These are phyloP conservation scores for Netelia fuscicornis DNA, from an alignment of 2,888 invertebrate genomes.

Conservation along the genomic window DNA sequence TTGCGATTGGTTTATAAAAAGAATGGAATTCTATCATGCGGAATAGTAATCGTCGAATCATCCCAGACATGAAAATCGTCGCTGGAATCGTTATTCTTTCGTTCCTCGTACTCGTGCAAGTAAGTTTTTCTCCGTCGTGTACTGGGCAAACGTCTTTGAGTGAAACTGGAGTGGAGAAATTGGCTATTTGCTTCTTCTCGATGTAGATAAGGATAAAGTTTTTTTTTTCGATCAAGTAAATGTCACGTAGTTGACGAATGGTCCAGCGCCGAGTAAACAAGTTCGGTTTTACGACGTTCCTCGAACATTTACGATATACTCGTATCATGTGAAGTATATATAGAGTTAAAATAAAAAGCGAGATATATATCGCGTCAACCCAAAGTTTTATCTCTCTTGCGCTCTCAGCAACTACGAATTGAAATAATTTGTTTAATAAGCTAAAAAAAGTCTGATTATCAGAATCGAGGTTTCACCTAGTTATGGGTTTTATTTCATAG, in stretches of 20 bases:
- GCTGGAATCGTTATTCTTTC: background rate
- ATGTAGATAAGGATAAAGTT: background rate
- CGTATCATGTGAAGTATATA: too few species aligned
- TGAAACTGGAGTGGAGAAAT: background rate
- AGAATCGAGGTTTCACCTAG: too few species aligned
- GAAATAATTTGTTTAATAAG: slow-evolving; percentile 1
- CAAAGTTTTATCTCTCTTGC: too few species aligned
- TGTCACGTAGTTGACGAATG: background rate
- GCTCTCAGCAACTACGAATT: too few species aligned
- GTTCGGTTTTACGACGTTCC: background rate
- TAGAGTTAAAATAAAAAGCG: too few species aligned
- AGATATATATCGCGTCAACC: too few species aligned
- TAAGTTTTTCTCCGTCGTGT: slow-evolving; percentile 13
- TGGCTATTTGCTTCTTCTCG: background rate
- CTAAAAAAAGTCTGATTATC: too few species aligned
- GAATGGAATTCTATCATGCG: background rate
- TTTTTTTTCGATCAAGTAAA: slow-evolving; percentile 1
- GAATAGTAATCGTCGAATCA: background rate
- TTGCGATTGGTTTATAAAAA: slow-evolving; percentile 12
- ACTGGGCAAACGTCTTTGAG: background rate
- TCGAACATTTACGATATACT: too few species aligned
- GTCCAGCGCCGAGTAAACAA: background rate
- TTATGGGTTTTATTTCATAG: slow-evolving; percentile 3
- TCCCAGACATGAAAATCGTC: slow-evolving; percentile 11
- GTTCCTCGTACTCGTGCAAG: slow-evolving; percentile 8